Evolutionary conservation across 1,140 invertebrate genomes (phyloP).

Genomic region (Atta texana): DNA sequence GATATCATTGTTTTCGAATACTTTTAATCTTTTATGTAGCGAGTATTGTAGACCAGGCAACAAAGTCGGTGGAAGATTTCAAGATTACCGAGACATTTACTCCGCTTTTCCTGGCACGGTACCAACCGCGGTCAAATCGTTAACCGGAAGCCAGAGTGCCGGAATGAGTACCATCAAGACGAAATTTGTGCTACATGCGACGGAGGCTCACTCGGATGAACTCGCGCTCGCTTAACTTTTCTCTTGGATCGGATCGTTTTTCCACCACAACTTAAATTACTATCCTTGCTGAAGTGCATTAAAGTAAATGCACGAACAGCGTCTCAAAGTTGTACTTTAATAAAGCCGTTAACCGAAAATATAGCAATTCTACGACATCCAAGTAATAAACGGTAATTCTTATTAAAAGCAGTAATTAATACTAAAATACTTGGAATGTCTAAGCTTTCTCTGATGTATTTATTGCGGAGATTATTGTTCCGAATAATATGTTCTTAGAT

Average conservation of each 20-base stretch:
- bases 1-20: conserved; percentile 48
- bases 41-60: conserved; percentile 9
- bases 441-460: neutral
- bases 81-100: conserved; percentile 50
- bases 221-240: conserved; percentile 57
- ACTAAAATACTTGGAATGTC: neutral
- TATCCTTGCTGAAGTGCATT: conserved; percentile 19
- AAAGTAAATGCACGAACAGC: conserved; percentile 5
- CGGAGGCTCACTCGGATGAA: conserved; percentile 27
- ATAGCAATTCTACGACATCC: neutral
- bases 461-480: neutral
- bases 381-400: neutral
- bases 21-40: conserved; percentile 34
- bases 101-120: conserved; percentile 51
- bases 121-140: conserved; percentile 45
- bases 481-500: neutral
- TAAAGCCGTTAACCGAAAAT: neutral
- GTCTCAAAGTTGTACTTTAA: neutral
- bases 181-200: conserved; percentile 53
- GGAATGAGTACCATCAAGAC: conserved; percentile 54
- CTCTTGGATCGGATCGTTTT: conserved; percentile 12
- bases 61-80: conserved; percentile 32
- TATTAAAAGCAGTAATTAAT: neutral
- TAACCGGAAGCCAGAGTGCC: conserved; percentile 55
- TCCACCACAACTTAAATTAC: conserved; percentile 19